Evolutionary conservation across 2,797 vertebrate species (phyloP).

Genomic region (Hippopotamyrus pictus): DNA sequence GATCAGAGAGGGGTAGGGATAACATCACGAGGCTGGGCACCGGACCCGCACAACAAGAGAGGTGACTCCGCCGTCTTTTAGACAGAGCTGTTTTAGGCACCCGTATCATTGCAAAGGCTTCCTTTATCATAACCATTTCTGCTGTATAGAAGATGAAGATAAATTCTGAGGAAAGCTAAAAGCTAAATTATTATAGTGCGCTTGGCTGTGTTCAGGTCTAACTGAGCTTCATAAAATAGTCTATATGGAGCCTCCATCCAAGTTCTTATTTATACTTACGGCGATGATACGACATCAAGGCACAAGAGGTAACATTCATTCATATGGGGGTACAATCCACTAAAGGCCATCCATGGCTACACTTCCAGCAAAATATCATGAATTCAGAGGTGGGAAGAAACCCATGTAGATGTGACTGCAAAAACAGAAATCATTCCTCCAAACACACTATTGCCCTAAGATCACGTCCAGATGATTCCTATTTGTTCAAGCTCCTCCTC

Average conservation of each 20-base stretch:
- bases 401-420: background rate
- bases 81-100: background rate
- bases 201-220: background rate
- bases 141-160: background rate
- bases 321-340: background rate
- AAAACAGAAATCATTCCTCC: background rate
- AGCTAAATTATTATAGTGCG: background rate
- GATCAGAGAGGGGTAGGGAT: constrained; percentile 50
- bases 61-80: background rate
- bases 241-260: background rate
- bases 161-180: background rate
- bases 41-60: background rate
- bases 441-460: background rate
- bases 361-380: background rate
- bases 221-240: background rate
- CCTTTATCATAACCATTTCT: background rate
- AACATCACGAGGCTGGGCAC: constrained; percentile 41
- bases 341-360: background rate
- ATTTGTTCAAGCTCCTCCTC: background rate
- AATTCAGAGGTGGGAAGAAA: background rate
- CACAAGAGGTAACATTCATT: background rate
- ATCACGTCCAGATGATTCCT: background rate
- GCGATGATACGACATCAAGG: background rate
- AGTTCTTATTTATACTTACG: background rate
- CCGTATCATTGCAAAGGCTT: background rate